Base-by-base conservation (phyloP, 2,888 invertebrate genomes). In the Ormyrus pomaceus region DNA sequence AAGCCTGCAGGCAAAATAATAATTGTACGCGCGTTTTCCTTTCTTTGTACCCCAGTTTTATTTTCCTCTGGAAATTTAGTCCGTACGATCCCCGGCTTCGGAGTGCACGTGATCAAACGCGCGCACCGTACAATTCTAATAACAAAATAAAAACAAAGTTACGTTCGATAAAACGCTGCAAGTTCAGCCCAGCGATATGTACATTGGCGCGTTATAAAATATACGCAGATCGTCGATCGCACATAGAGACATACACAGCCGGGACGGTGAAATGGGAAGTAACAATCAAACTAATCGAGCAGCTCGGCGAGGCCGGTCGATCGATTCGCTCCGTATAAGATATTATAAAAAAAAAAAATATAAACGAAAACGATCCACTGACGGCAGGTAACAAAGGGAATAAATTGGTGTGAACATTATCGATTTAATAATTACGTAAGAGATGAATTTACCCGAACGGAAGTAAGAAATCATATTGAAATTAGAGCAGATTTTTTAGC, bases 131-230 rank as follows among this genome's bases (percentile, higher is more conserved):
- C 51, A 53, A 45, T 34, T 45, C 6, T 53, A 75, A 50, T 34
- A n/a, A 58, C 45, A 58, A 34, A 34, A 34, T 4, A 34, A 19
- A 73, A 19, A 64, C 65, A 56, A 64, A 65, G 59, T 77, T 74
- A 73, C 64, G 69, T 81, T 81, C 78, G 75, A 78, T 81, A 81
- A 70, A 64, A 68, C n/a, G 55, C 55, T 13, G 13, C 65, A 76
- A 66, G 59, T 62, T 73, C 68, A 71, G 48, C 71, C 71, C 70
- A 66, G 34, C 45, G 62, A 74, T 19, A 74, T 19, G 19, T 19
- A 19, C 61, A 62, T 79, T 73, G 71, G 66, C 72, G 65, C 71
- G 59, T 34, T 75, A 48, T 79, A 66, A 61, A 56, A 45, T 80
- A 50, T 65, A 55, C 19, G 66, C 58, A 53, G 48, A 72, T 56